These are phyloP conservation scores for Phoxinus dragarum DNA, from an alignment of 2,797 vertebrate species.

Conservation along the genomic window DNA sequence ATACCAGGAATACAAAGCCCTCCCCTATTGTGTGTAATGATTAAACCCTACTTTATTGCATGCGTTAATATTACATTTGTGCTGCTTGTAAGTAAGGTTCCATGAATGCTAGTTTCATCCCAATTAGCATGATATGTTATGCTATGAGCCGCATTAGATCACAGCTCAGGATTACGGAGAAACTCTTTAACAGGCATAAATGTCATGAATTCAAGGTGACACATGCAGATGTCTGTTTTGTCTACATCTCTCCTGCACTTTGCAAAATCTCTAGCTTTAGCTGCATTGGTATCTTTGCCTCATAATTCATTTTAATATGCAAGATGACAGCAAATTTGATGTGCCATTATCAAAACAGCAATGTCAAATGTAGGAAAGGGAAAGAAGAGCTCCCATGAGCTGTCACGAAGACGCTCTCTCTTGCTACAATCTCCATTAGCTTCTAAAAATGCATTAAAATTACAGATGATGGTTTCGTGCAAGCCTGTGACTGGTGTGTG, in stretches of 20 bases:
- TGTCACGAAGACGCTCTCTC: background rate
- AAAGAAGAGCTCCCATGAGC: background rate
- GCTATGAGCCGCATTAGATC: background rate
- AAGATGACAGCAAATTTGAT: conserved; percentile 16
- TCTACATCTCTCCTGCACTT: background rate
- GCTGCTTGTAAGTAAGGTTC: conserved; percentile 13
- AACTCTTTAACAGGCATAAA: background rate
- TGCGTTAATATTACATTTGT: conserved; percentile 17
- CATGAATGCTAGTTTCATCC: conserved; percentile 18
- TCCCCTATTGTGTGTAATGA: conserved; percentile 7
- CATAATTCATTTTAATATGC: conserved; percentile 8
- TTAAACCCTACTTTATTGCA: conserved; percentile 35
- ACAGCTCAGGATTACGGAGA: background rate
- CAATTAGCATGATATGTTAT: background rate
- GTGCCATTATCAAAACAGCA: conserved; percentile 17
- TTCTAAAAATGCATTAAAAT: background rate
- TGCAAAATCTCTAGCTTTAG: conserved; percentile 10
- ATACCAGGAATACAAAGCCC: background rate
- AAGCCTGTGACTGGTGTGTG: background rate
- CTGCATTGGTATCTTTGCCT: background rate
- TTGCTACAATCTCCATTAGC: conserved; percentile 12
- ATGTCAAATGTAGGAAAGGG: conserved; percentile 2
- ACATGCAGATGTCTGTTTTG: conserved; percentile 24
- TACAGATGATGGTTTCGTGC: background rate
- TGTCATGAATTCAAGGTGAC: conserved; percentile 34